Evolutionary conservation across 2,888 invertebrate genomes (phyloP).

Genomic region (Stegophylla sp.): DNA sequence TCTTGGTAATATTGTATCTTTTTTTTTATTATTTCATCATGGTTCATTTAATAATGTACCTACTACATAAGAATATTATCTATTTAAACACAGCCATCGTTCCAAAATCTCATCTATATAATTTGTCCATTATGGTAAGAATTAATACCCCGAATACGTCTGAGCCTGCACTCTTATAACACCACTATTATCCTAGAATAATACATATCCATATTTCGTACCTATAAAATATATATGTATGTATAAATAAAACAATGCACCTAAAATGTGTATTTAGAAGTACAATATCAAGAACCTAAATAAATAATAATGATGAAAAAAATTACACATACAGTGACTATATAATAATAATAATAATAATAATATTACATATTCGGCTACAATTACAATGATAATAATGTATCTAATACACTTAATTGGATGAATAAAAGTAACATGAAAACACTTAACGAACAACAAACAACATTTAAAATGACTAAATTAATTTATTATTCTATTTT

Average conservation of each 20-base stretch:
- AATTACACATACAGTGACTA: conserved; percentile 44
- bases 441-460: conserved; percentile 58
- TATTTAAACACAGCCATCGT: conserved; percentile 52
- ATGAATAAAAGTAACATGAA: conserved; percentile 53
- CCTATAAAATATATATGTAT: conserved; percentile 24
- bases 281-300: conserved; percentile 24
- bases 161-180: conserved; percentile 32
- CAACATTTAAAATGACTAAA: conserved; percentile 56
- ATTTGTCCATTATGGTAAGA: conserved; percentile 32
- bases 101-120: conserved; percentile 30
- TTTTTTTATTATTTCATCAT: conserved; percentile 35
- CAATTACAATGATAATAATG: conserved; percentile 44
- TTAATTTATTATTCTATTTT: conserved; percentile 58
- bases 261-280: conserved; percentile 29
- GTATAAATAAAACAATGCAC: conserved; percentile 14
- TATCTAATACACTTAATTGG: conserved; percentile 44
- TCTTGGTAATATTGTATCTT: neutral
- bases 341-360: conserved; percentile 49
- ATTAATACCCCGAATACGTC: conserved; percentile 9
- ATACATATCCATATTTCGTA: conserved; percentile 23
- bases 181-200: conserved; percentile 35
- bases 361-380: conserved; percentile 48
- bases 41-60: conserved; percentile 35
- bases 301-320: conserved; percentile 34
- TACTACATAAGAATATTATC: conserved; percentile 11